phyloP scores from a whole-genome alignment of 2,797 vertebrate species.

The Channallabes apus region DNA sequence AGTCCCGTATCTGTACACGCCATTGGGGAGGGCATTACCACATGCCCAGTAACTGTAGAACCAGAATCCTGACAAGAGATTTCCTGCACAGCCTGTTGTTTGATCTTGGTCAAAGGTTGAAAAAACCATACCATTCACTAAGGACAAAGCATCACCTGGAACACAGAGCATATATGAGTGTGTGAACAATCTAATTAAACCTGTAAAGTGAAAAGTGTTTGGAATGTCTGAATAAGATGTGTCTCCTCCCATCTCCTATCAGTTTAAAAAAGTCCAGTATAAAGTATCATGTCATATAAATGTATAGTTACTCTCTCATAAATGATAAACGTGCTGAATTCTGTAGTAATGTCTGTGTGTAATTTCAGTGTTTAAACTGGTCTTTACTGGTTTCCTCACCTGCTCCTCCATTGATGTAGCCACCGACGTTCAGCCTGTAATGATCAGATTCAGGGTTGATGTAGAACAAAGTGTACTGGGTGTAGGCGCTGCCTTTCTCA shows the following conservation, averaged over 20 bases:
- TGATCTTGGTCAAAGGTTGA: slow-evolving; percentile 60
- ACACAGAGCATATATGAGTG: background rate
- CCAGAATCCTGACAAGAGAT: slow-evolving; percentile 59
- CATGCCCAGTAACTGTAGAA: background rate
- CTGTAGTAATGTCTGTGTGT: too few species aligned
- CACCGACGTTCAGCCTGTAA: slow-evolving; percentile 57
- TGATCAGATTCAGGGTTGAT: slow-evolving; percentile 59
- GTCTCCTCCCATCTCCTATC: too few species aligned
- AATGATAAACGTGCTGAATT: too few species aligned
- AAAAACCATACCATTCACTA: slow-evolving; percentile 55
- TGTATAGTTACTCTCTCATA: too few species aligned
- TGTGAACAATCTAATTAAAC: background rate
- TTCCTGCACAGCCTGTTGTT: slow-evolving; percentile 37
- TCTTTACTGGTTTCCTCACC: slow-evolving; percentile 38
- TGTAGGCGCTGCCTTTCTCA: slow-evolving; percentile 53
- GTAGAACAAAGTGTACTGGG: slow-evolving; percentile 61
- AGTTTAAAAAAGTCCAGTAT: too few species aligned
- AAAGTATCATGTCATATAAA: too few species aligned
- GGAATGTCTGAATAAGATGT: too few species aligned
- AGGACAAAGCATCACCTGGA: slow-evolving; percentile 60
- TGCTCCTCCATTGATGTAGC: slow-evolving; percentile 55
- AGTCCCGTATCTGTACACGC: slow-evolving; percentile 46
- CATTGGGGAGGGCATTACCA: slow-evolving; percentile 57
- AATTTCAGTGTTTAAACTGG: too few species aligned
- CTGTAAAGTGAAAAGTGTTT: too few species aligned